phyloP scores from a whole-genome alignment of 2,797 vertebrate species.

The Pelodytes ibericus region DNA sequence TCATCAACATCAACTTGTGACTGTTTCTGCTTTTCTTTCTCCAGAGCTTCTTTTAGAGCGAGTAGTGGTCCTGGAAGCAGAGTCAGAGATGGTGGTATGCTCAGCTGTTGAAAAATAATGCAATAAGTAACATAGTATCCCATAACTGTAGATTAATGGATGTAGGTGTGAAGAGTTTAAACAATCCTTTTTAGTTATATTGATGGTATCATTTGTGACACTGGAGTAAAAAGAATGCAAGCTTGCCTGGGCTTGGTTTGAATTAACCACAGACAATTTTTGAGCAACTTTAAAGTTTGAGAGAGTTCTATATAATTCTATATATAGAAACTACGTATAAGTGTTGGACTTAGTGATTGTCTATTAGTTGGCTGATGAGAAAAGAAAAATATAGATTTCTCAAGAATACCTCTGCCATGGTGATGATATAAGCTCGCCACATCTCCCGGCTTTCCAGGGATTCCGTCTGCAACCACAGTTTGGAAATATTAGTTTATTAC shows the following conservation, averaged over 20 bases:
- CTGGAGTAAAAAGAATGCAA: too few species aligned
- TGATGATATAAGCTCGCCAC: constrained; percentile 83
- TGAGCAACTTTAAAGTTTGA: too few species aligned
- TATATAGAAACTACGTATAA: too few species aligned
- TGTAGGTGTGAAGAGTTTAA: background rate
- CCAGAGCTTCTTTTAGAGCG: constrained; percentile 72
- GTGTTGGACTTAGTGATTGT: too few species aligned
- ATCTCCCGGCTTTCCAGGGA: constrained; percentile 78
- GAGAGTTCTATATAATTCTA: too few species aligned
- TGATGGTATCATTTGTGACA: too few species aligned
- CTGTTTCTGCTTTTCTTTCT: constrained; percentile 69
- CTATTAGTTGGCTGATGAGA: too few species aligned
- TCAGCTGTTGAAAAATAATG: constrained; percentile 66
- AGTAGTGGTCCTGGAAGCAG: constrained; percentile 83
- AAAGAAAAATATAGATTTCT: background rate
- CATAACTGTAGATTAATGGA: background rate
- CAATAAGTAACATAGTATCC: background rate
- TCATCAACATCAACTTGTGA: constrained; percentile 70
- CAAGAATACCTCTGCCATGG: constrained; percentile 73
- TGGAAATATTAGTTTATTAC: too few species aligned
- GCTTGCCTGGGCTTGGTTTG: too few species aligned
- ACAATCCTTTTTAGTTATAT: too few species aligned
- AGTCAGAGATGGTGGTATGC: constrained; percentile 71
- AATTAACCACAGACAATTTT: too few species aligned
- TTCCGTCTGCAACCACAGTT: constrained; percentile 67